Evolutionary conservation across 2,888 invertebrate species (phyloP).

Genomic region (Eudasyphora cyanicolor): DNA sequence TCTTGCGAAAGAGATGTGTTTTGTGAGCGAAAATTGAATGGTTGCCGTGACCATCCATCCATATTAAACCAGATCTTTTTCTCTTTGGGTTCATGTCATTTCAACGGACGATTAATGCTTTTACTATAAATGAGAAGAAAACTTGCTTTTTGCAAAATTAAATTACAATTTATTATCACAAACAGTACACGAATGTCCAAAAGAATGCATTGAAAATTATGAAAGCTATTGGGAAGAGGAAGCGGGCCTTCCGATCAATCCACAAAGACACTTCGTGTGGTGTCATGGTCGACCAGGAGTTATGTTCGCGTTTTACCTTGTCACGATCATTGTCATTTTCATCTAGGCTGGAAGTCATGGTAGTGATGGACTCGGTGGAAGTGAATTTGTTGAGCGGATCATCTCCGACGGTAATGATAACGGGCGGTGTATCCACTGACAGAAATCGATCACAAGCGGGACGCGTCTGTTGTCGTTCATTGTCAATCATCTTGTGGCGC

Average conservation of each 20-base stretch:
- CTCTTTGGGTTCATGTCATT: too few relatives aligned
- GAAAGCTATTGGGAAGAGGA: conserved; percentile 89
- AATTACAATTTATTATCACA: conserved; percentile 70
- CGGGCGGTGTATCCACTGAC: conserved; percentile 80
- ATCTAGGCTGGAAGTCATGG: conserved; percentile 66
- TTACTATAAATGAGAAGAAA: too few relatives aligned
- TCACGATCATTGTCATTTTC: conserved; percentile 76
- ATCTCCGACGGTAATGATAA: conserved; percentile 83
- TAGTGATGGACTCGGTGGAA: conserved; percentile 42
- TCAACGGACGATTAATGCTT: too few relatives aligned
- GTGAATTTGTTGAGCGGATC: conserved; percentile 63
- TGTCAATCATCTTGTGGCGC: conserved; percentile 84
- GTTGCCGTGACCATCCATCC: too few relatives aligned
- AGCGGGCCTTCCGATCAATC: conserved; percentile 89
- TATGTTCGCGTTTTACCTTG: not conserved
- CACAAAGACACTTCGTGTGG: conserved; percentile 93
- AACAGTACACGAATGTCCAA: conserved; percentile 87
- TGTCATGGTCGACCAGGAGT: conserved; percentile 89
- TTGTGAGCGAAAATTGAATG: too few relatives aligned
- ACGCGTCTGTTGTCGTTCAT: conserved; percentile 73
- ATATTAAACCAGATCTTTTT: too few relatives aligned
- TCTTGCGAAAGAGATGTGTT: too few relatives aligned
- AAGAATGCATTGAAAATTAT: conserved; percentile 89
- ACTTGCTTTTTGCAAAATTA: not conserved
- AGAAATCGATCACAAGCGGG: conserved; percentile 74